These are phyloP conservation scores for Carettochelys insculpta DNA, from an alignment of 2,113 vertebrate genomes.

Conservation along the genomic window DNA sequence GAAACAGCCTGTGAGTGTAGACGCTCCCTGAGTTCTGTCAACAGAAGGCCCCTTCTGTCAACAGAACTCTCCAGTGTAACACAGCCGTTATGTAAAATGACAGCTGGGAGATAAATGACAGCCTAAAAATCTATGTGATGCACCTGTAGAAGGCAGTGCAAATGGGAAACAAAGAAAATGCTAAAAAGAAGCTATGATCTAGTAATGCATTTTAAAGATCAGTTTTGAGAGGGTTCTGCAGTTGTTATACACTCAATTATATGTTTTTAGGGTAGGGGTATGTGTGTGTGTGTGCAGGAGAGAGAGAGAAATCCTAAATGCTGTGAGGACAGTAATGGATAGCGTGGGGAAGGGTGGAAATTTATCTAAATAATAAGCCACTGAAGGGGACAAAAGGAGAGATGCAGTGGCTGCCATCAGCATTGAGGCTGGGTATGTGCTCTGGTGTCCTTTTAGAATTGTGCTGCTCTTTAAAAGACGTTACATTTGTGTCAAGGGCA, in stretches of 20 bases:
- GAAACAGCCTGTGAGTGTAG: too few species aligned
- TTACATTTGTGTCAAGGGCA: neutral
- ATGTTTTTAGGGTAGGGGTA: neutral
- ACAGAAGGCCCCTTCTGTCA: too few species aligned
- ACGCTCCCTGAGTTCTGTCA: too few species aligned
- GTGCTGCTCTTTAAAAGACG: neutral
- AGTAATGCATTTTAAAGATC: neutral
- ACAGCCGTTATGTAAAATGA: neutral
- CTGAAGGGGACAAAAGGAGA: neutral
- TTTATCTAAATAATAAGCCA: neutral
- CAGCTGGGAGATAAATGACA: neutral
- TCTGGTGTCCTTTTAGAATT: neutral
- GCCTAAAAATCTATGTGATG: neutral
- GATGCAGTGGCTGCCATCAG: neutral
- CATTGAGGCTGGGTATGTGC: neutral
- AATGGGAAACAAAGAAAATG: neutral
- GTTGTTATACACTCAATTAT: neutral
- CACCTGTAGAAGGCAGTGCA: neutral
- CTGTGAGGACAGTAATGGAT: neutral
- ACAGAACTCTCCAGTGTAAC: too few species aligned
- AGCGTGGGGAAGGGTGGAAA: neutral
- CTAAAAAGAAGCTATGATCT: neutral
- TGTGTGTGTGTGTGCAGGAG: neutral
- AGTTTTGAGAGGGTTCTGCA: neutral
- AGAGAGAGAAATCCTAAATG: too few species aligned